Percentiles rank a stretch among this genome's conserved stretches.
Evolutionary conservation across 2,888 invertebrate species (phyloP).

Genomic region (Rugalucina vietnamica): DNA sequence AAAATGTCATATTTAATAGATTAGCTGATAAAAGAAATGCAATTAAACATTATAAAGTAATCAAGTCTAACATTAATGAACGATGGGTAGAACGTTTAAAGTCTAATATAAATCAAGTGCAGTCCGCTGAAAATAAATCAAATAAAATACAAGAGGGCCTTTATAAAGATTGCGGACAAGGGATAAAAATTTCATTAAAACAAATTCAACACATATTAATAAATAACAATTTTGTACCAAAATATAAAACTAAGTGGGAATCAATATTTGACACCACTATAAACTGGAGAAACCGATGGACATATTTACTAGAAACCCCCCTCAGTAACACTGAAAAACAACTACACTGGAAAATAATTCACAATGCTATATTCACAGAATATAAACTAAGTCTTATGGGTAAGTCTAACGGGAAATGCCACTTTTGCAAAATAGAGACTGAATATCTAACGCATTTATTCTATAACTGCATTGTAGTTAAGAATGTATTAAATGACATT

Average conservation of each 20-base stretch:
- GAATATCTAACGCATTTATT: background rate
- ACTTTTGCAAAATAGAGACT: background rate
- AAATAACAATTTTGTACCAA: too few relatives aligned
- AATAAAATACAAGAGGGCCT: too few relatives aligned
- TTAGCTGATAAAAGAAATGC: too few relatives aligned
- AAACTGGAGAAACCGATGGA: background rate
- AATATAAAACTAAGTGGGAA: background rate
- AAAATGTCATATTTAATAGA: too few relatives aligned
- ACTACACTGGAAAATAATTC: conserved; percentile 1
- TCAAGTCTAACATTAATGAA: too few relatives aligned
- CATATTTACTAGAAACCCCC: background rate
- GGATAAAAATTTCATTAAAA: too few relatives aligned
- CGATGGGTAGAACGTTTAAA: too few relatives aligned
- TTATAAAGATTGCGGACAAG: too few relatives aligned
- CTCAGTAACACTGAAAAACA: background rate
- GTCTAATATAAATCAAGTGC: too few relatives aligned
- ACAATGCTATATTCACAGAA: background rate
- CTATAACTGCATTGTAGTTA: background rate
- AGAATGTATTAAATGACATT: background rate
- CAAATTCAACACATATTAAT: too few relatives aligned
- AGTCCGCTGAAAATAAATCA: too few relatives aligned
- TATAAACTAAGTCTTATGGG: background rate
- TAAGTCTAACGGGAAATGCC: background rate
- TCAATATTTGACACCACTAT: background rate
- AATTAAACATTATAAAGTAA: too few relatives aligned